phyloP scores from a whole-genome alignment of 1,140 invertebrate species.

The Sarcophaga peregrina region DNA sequence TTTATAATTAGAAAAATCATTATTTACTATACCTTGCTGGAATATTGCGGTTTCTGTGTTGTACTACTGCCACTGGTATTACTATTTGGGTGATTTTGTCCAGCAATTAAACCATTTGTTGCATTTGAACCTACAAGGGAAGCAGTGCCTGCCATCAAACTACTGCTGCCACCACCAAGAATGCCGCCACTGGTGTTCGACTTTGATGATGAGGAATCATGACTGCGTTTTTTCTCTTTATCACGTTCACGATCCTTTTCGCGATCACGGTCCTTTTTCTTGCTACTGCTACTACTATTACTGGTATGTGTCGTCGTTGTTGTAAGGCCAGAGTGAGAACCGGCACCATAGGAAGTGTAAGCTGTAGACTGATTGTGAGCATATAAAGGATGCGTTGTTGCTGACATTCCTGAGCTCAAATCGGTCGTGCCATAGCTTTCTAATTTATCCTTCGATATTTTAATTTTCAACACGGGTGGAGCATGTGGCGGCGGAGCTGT shows the following conservation, averaged over 20 bases:
- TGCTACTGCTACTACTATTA: conserved; percentile 63
- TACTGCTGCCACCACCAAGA: conserved; percentile 44
- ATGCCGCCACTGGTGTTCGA: conserved; percentile 47
- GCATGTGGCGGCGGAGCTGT: conserved; percentile 47
- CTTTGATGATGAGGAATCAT: conserved; percentile 46
- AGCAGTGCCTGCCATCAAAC: conserved; percentile 52
- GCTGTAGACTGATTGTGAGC: conserved; percentile 50
- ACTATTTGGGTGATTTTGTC: neutral
- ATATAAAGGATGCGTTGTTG: conserved; percentile 39
- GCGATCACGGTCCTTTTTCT: conserved; percentile 70
- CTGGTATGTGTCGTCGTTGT: conserved; percentile 27
- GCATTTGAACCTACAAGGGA: neutral
- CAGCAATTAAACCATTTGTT: conserved; percentile 27
- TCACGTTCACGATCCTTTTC: conserved; percentile 63
- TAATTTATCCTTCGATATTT: conserved; percentile 70
- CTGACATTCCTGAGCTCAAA: neutral
- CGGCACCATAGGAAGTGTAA: conserved; percentile 49
- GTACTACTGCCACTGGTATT: conserved; percentile 18
- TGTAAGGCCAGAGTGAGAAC: conserved; percentile 54
- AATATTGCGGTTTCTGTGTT: conserved; percentile 36
- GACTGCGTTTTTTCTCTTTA: conserved; percentile 57
- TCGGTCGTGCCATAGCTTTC: conserved; percentile 50
- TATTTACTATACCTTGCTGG: conserved; percentile 36
- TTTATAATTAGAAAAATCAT: conserved; percentile 5
- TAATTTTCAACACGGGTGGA: conserved; percentile 69